Percentiles rank a stretch among this genome's conserved stretches.
phyloP scores from a whole-genome alignment of 2,113 vertebrate genomes.

The Athene cunicularia region DNA sequence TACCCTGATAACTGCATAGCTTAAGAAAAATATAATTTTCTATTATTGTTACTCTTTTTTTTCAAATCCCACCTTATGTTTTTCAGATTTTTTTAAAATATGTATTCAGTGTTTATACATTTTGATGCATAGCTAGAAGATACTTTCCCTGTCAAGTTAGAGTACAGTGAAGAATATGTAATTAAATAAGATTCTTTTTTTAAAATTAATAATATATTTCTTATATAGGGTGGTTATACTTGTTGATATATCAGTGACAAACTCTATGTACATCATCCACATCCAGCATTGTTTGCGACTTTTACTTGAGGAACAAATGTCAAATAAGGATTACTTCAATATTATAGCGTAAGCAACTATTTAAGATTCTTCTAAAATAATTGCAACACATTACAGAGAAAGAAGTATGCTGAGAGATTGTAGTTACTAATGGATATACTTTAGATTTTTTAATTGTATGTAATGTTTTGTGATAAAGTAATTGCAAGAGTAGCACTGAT shows the following conservation, averaged over 20 bases:
- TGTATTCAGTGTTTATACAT: background rate
- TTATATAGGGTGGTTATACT: conserved; percentile 79
- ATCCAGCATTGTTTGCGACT: conserved; percentile 80
- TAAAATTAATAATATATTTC: conserved; percentile 10
- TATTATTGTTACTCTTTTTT: background rate
- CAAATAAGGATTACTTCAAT: conserved; percentile 80
- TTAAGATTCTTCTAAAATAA: background rate
- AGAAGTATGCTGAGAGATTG: background rate
- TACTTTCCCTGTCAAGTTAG: background rate
- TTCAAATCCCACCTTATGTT: background rate
- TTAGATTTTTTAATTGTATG: background rate
- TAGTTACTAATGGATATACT: background rate
- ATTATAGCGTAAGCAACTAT: conserved; percentile 74
- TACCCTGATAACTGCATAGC: background rate
- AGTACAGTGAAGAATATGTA: conserved; percentile 28
- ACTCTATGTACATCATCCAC: conserved; percentile 72
- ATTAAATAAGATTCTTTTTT: background rate
- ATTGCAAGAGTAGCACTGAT: background rate
- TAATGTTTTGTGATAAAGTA: background rate
- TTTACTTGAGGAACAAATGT: conserved; percentile 83
- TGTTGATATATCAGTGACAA: conserved; percentile 78
- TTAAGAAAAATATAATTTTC: background rate
- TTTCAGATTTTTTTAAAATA: background rate
- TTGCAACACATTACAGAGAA: background rate
- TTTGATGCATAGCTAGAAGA: background rate